These are phyloP conservation scores for Coptodon rendalli DNA, from an alignment of 2,113 vertebrate species.

Conservation along the genomic window DNA sequence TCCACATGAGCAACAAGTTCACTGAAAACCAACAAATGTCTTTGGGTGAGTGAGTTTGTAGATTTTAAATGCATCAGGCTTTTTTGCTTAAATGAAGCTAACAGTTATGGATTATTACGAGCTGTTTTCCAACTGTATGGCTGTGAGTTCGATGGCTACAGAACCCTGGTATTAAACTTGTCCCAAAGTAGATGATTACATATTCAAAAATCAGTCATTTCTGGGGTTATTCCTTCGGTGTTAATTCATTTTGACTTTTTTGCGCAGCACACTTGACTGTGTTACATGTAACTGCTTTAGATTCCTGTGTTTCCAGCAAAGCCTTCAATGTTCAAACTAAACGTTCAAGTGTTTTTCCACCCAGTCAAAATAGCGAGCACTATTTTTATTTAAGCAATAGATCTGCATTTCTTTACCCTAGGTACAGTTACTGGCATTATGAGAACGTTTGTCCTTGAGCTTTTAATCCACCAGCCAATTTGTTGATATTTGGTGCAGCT, in stretches of 20 bases:
- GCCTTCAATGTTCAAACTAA: not conserved
- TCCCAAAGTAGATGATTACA: not conserved
- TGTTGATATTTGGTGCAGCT: not conserved
- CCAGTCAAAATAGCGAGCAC: not conserved
- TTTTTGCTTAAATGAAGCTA: too few relatives aligned
- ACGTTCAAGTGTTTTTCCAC: not conserved
- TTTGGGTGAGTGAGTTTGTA: not conserved
- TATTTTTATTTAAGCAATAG: not conserved
- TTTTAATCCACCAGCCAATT: not conserved
- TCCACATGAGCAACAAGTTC: not conserved
- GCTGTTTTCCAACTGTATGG: not conserved
- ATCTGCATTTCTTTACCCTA: not conserved
- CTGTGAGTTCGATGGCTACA: not conserved
- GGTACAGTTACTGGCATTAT: not conserved
- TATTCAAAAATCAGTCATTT: not conserved
- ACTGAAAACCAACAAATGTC: not conserved
- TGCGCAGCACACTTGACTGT: not conserved
- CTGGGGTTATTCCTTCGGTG: not conserved
- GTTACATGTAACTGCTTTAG: not conserved
- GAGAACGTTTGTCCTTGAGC: not conserved
- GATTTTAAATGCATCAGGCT: not conserved
- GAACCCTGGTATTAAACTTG: not conserved
- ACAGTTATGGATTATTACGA: not conserved
- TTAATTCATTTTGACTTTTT: not conserved
- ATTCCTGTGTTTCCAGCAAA: not conserved